phyloP scores from a whole-genome alignment of 2,797 vertebrate species.

The Pangasius sanitwongsei region DNA sequence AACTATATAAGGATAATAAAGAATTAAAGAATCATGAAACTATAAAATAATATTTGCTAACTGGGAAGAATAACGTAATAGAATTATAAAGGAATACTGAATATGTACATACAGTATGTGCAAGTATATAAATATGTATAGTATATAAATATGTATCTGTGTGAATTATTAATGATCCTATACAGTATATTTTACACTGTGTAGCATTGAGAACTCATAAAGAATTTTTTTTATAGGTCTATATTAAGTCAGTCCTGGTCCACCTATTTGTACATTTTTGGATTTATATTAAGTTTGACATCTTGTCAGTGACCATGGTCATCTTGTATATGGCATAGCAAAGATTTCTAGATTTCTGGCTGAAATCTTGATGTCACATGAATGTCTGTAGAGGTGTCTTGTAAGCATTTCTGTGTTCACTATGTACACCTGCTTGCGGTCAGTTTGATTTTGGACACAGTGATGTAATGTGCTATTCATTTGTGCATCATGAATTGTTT shows the following conservation, averaged over 20 bases:
- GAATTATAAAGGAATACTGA: neutral
- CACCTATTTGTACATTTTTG: neutral
- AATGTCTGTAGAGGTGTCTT: neutral
- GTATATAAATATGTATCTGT: neutral
- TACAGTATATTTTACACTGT: neutral
- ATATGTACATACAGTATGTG: no score
- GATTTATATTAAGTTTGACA: neutral
- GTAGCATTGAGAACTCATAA: neutral
- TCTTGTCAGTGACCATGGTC: neutral
- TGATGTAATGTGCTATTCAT: slow-evolving; percentile 6
- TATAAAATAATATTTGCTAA: neutral
- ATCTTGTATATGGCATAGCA: neutral
- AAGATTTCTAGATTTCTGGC: neutral
- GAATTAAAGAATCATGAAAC: neutral
- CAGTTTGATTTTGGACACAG: slow-evolving; percentile 27
- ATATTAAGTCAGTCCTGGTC: neutral
- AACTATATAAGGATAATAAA: neutral
- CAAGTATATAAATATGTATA: no score
- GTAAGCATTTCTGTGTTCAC: neutral
- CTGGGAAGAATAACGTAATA: neutral
- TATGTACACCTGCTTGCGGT: slow-evolving; percentile 9
- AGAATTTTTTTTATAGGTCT: neutral
- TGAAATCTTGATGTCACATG: neutral
- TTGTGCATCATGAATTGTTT: neutral
- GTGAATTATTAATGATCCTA: neutral